Conservation (phyloP, 1,140 invertebrate species). For the Eupristina koningsbergeri region DNA sequence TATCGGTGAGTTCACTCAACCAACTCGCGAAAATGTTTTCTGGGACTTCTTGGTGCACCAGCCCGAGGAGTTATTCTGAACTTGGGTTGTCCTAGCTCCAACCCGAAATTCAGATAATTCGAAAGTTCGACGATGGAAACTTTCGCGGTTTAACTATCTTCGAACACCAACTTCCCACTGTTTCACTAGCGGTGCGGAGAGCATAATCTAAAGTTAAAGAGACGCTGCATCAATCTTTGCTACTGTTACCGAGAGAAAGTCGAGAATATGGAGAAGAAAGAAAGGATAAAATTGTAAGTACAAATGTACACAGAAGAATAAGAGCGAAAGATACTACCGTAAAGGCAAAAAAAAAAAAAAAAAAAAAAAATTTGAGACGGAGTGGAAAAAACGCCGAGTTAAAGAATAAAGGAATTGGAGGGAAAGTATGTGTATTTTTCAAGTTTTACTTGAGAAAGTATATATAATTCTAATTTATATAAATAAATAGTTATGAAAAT, state of each 20-base stretch:
- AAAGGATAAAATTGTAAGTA: slow-evolving; percentile 9
- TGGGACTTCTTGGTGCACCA: neutral
- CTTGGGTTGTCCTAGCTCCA: slow-evolving; percentile 12
- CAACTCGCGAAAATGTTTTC: slow-evolving; percentile 31
- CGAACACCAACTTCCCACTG: slow-evolving; percentile 61
- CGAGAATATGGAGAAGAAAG: neutral
- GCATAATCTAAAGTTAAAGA: slow-evolving; percentile 63
- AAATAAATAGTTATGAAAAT: no score
- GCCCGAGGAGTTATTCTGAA: slow-evolving; percentile 14
- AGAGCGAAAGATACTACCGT: neutral
- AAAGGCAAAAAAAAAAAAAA: neutral
- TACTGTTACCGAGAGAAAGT: neutral
- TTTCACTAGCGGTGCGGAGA: slow-evolving; percentile 50
- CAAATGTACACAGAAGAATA: neutral
- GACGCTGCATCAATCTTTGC: slow-evolving; percentile 60
- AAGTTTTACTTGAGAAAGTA: neutral
- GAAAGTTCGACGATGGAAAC: slow-evolving; percentile 64
- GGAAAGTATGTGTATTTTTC: neutral
- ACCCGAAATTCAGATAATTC: slow-evolving; percentile 64
- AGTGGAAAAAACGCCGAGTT: neutral
- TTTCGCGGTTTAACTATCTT: slow-evolving; percentile 62
- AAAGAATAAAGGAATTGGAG: neutral
- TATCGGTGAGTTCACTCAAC: slow-evolving; percentile 3
- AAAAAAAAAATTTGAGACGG: neutral
- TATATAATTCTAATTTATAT: no score